Percentiles rank a stretch among this genome's conserved stretches.
Evolutionary conservation across 2,797 vertebrate species (phyloP).

Genomic region (Ceyx erithaca): DNA sequence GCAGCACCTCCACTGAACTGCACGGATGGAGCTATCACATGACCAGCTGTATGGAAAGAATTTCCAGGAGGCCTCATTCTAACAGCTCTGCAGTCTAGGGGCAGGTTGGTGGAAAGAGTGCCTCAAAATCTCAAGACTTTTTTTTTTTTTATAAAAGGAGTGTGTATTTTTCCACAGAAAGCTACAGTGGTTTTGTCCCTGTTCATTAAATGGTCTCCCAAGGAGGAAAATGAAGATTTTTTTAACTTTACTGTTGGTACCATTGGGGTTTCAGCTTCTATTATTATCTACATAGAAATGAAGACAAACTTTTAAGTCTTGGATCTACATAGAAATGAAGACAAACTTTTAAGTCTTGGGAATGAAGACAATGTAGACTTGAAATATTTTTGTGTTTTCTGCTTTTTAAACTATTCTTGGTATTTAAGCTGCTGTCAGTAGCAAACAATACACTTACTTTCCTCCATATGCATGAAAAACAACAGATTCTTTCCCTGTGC

Average conservation of each 20-base stretch:
- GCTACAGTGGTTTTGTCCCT: background rate
- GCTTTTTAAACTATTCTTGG: background rate
- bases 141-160: background rate
- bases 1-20: background rate
- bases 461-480: conserved; percentile 96
- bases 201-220: background rate
- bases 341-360: background rate
- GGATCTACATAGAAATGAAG: background rate
- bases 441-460: conserved; percentile 78
- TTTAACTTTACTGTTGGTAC: background rate
- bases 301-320: background rate
- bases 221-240: background rate
- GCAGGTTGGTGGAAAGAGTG: background rate
- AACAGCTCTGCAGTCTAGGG: background rate
- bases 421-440: background rate
- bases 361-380: background rate
- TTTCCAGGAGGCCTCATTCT: background rate
- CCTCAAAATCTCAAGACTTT: background rate
- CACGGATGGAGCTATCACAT: background rate
- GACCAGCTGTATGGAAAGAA: background rate
- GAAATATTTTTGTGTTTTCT: background rate
- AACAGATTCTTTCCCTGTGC: conserved; percentile 96
- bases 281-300: background rate
- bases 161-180: background rate
- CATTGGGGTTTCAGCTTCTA: background rate